Conservation (phyloP, 1,140 invertebrate genomes). For the Pogonomyrmex barbatus region DNA sequence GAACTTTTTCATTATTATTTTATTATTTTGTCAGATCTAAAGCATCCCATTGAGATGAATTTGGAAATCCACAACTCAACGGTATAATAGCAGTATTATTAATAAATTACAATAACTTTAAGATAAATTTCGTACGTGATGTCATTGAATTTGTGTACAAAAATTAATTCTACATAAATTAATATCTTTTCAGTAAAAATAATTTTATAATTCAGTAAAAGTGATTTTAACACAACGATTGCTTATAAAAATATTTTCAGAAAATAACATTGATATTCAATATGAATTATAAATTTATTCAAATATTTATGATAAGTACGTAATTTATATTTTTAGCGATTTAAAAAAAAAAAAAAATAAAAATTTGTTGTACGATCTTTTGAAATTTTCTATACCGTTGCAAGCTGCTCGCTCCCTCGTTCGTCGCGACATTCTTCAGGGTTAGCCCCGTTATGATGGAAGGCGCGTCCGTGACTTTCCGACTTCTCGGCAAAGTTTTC, state of each 20-base stretch:
- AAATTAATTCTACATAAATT: background rate
- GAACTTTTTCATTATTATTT: background rate
- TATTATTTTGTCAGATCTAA: background rate
- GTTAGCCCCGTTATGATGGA: slow-evolving; percentile 26
- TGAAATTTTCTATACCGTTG: slow-evolving; percentile 14
- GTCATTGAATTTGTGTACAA: background rate
- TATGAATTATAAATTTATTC: background rate
- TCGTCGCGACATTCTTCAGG: slow-evolving; percentile 15
- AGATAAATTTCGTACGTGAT: background rate
- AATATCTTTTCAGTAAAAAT: background rate
- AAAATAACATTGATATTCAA: background rate
- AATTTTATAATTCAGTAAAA: background rate
- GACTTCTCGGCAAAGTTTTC: slow-evolving; percentile 61
- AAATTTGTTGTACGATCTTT: background rate
- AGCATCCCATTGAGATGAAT: background rate
- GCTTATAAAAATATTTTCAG: no score
- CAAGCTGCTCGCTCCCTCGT: background rate
- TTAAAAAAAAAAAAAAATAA: background rate
- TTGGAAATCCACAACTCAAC: background rate
- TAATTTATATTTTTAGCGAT: background rate
- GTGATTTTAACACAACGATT: background rate
- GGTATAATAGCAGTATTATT: background rate
- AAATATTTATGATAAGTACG: background rate
- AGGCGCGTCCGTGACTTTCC: slow-evolving; percentile 46
- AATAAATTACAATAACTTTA: background rate